Evolutionary conservation across 2,888 invertebrate genomes (phyloP).

Genomic region (Brachyopa scutellaris): DNA sequence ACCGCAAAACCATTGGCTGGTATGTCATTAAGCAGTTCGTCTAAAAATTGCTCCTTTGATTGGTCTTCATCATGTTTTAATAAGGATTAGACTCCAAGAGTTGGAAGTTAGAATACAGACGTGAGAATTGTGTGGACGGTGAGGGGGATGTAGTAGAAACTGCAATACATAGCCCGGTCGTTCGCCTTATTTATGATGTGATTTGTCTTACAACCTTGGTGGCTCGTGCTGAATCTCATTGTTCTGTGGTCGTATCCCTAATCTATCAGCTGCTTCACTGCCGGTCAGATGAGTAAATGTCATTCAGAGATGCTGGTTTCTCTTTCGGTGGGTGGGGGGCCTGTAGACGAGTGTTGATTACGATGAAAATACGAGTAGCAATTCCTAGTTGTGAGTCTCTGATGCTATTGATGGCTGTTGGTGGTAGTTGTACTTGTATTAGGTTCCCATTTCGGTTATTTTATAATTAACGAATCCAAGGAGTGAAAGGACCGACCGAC

Average conservation of each 20-base stretch:
- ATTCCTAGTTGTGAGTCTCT: neutral
- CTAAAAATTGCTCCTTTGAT: constrained; percentile 43
- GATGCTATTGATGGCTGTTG: constrained; percentile 26
- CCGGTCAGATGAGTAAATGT: constrained; percentile 6
- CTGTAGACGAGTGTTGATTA: neutral
- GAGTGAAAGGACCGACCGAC: constrained; percentile 15
- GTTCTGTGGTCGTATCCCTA: constrained; percentile 2
- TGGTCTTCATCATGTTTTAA: constrained; percentile 32
- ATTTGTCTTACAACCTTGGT: constrained; percentile 23
- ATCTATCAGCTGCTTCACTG: constrained; percentile 25
- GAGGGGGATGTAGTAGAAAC: neutral
- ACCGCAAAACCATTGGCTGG: constrained; percentile 18
- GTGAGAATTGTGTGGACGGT: neutral
- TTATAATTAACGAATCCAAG: constrained; percentile 57
- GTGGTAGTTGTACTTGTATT: constrained; percentile 46
- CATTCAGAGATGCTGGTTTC: neutral
- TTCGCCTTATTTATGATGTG: constrained; percentile 44
- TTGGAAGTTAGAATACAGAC: neutral
- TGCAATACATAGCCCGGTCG: constrained; percentile 22
- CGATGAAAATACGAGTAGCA: neutral
- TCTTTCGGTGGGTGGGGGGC: neutral
- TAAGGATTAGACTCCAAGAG: constrained; percentile 12
- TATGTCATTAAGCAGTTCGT: constrained; percentile 44
- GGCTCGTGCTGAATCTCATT: neutral
- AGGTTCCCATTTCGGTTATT: constrained; percentile 57